phyloP scores from a whole-genome alignment of 2,888 invertebrate species.

The Eremobia ochroleuca region DNA sequence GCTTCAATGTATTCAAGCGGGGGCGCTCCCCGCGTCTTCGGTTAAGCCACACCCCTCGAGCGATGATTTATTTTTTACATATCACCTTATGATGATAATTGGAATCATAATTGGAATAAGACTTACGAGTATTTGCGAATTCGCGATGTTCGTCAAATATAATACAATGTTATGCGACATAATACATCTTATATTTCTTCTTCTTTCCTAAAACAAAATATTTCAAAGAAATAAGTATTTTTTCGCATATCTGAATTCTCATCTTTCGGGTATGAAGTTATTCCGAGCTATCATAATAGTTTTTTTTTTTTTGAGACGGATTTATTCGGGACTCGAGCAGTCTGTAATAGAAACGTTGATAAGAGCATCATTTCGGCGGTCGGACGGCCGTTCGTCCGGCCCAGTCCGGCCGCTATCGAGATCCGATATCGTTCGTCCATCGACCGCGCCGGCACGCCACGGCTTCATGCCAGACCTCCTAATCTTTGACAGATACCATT shows the following conservation, averaged over 20 bases:
- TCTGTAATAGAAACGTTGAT: slow-evolving; percentile 52
- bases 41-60: too few relatives aligned
- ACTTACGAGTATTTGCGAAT: too few relatives aligned
- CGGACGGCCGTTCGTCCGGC: slow-evolving; percentile 11
- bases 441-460: slow-evolving; percentile 18
- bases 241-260: slow-evolving; percentile 2
- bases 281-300: slow-evolving; percentile 25
- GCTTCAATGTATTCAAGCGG: too few relatives aligned
- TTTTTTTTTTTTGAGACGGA: slow-evolving; percentile 43
- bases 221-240: background rate
- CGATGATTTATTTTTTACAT: too few relatives aligned
- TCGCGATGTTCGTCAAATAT: background rate
- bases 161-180: background rate
- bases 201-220: background rate
- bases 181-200: background rate
- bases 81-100: too few relatives aligned
- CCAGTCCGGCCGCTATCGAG: slow-evolving; percentile 41
- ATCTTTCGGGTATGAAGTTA: slow-evolving; percentile 16
- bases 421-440: slow-evolving; percentile 55
- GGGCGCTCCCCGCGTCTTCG: too few relatives aligned
- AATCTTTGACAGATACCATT: slow-evolving; percentile 50
- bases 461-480: slow-evolving; percentile 37
- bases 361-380: slow-evolving; percentile 41
- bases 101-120: slow-evolving; percentile 4
- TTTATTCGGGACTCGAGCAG: slow-evolving; percentile 28